Evolutionary conservation across 2,797 vertebrate genomes (phyloP), one percentile per base, ranked within the genome.

Genomic region (Poeciliopsis turneri): DNA sequence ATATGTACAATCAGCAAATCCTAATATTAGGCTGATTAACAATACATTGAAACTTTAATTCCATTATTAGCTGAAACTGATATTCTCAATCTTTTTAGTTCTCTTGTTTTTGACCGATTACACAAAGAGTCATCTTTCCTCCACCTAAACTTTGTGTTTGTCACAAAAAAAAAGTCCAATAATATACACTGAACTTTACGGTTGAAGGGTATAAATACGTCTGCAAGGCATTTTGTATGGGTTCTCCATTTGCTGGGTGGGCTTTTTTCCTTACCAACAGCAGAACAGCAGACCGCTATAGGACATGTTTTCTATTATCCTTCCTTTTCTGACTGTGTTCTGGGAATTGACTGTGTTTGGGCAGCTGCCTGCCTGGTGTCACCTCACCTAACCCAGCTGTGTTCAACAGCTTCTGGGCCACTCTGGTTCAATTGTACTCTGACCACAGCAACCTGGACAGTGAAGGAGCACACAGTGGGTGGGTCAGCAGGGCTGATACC

Each of bases 281-380:
- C 12, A 57, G 73, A 76, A 91, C 87, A 89, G 89, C 55, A 57
- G 73, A 75, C 83, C 85, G 88, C 92, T 93, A 36, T 36, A 92
- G 86, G 87, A 85, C 78, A 83, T 87, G 84, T 91, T 92, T 94
- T 93, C 92, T 93, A 93, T 92, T 70, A 86, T 89, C 66, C 84
- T 79, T 77, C 78, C 71, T 82, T 69, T 89, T 88, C 78, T 77
- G 81, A 69, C 84, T 81, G 78, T 70, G 76, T 80, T 82, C 86
- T 78, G 72, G 76, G 79, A 86, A 82, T 41, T 83, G 85, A 87
- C 86, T 76, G 81, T 95, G 93, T 95, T 95, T 95, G 90, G 92
- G 95, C 94, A 96, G 95, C 95, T 95, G 95, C 91, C 90, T 82
- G 87, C 81, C 55, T 57, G 88, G 90, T 93, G 94, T 85, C 82